Base-by-base conservation (phyloP, 2,888 invertebrate species). In the Mesorhabditis belari region DNA sequence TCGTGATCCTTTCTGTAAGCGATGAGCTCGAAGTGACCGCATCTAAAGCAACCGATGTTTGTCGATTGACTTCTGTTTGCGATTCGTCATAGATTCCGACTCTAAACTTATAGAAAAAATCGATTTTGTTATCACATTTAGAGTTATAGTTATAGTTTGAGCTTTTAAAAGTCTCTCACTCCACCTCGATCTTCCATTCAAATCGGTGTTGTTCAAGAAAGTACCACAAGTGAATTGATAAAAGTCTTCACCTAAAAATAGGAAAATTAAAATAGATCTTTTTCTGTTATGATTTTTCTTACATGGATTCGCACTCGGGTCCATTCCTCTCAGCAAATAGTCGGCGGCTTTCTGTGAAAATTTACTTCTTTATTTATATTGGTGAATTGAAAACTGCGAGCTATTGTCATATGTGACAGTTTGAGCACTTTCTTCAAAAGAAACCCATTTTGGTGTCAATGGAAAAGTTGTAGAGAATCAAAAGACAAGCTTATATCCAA, bases 71-170 rank as follows among this genome's bases (percentile, higher is more conserved):
- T 19, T 60, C 59, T 27, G 60, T 61, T 61, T 77, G 77, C n/a
- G 73, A 60, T 51, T 74, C 67, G 51, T 71, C 74, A 49, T 74
- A 75, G 3, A 75, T 71, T 60, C 76, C 77, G n/a, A 74, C 64
- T 19, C 76, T 62, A 4, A 51, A 17, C 1, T 17, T n/a, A 35
- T 17, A 35, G 12, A 17, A 35, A 35, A 35, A 9, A n/a, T 35
- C 44, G 1, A n/a, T 9, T n/a, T 17, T 9, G 44, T 35, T n/a
- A n/a, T n/a, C n/a, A n/a, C n/a, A 35, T 35, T 9, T 35, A 35
- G 44, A 35, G n/a, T n/a, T n/a, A n/a, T n/a, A n/a, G n/a, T n/a
- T n/a, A n/a, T n/a, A n/a, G n/a, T n/a, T n/a, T n/a, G 1, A 67
- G 60, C 58, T 64, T 67, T 65, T 69, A 50, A 54, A 67, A 27